These are phyloP conservation scores for Eclectus roratus DNA, from an alignment of 2,113 vertebrate species.

Conservation along the genomic window DNA sequence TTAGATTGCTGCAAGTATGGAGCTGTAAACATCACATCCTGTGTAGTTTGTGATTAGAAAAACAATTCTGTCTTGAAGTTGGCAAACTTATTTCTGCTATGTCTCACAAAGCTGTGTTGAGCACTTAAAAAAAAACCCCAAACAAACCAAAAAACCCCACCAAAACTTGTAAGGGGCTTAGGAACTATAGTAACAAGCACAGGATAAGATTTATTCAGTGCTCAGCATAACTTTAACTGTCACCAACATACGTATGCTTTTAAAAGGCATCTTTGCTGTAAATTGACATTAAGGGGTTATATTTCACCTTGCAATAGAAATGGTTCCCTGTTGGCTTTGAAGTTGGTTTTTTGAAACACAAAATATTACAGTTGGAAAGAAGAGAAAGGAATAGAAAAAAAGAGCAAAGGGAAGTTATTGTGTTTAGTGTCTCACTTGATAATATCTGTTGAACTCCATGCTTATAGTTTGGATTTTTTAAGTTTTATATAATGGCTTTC, in stretches of 20 bases:
- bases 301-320: not conserved
- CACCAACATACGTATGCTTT: not conserved
- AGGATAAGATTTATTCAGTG: not conserved
- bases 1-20: not conserved
- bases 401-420: not conserved
- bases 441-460: not conserved
- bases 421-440: not conserved
- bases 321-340: not conserved
- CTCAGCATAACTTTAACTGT: not conserved
- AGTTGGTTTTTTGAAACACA: not conserved
- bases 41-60: not conserved
- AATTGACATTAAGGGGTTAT: not conserved
- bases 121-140: not conserved
- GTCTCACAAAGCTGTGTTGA: not conserved
- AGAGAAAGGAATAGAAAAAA: not conserved
- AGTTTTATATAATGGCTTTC: not conserved
- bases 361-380: not conserved
- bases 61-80: not conserved
- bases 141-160: not conserved
- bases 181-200: not conserved
- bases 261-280: not conserved
- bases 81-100: not conserved
- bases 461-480: not conserved
- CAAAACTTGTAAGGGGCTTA: not conserved
- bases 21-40: not conserved